Evolutionary conservation across 1,140 invertebrate species (phyloP).

Genomic region (Drosophila tani): DNA sequence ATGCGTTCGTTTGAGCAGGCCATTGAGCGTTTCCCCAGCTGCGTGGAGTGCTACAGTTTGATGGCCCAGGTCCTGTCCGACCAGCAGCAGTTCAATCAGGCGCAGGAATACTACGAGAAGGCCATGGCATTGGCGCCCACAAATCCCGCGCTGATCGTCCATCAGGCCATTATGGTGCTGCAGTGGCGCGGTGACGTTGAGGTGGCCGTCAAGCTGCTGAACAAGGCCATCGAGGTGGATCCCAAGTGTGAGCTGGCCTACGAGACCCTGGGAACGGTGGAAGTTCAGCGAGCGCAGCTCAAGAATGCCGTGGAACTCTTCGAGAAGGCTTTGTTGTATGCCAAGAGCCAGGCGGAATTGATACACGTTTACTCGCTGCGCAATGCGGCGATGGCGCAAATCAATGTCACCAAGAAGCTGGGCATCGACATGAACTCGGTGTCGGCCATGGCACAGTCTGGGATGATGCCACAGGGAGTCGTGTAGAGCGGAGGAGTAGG

Average conservation of each 20-base stretch:
- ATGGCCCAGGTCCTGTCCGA: conserved; percentile 94
- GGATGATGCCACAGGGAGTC: conserved; percentile 38
- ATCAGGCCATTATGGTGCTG: conserved; percentile 93
- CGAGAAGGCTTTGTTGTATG: conserved; percentile 94
- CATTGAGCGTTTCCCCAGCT: conserved; percentile 92
- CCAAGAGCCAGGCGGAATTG: conserved; percentile 94
- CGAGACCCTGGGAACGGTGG: conserved; percentile 96
- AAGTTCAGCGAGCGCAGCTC: conserved; percentile 93
- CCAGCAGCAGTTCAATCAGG: conserved; percentile 92
- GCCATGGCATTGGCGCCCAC: conserved; percentile 93
- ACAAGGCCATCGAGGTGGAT: conserved; percentile 94
- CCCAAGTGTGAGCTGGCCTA: conserved; percentile 97
- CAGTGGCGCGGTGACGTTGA: conserved; percentile 93
- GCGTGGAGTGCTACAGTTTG: conserved; percentile 93
- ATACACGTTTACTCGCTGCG: conserved; percentile 94
- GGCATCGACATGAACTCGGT: conserved; percentile 87
- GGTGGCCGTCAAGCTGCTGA: conserved; percentile 91
- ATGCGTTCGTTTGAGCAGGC: conserved; percentile 91
- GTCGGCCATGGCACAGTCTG: conserved; percentile 64
- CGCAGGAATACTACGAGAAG: conserved; percentile 92
- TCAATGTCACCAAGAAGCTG: conserved; percentile 91
- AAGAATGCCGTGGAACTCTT: conserved; percentile 93
- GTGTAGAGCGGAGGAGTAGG: conserved; percentile 34
- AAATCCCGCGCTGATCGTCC: conserved; percentile 94
- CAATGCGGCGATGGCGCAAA: conserved; percentile 94